phyloP scores from a whole-genome alignment of 2,113 vertebrate genomes.

The Dipodomys stephensi region DNA sequence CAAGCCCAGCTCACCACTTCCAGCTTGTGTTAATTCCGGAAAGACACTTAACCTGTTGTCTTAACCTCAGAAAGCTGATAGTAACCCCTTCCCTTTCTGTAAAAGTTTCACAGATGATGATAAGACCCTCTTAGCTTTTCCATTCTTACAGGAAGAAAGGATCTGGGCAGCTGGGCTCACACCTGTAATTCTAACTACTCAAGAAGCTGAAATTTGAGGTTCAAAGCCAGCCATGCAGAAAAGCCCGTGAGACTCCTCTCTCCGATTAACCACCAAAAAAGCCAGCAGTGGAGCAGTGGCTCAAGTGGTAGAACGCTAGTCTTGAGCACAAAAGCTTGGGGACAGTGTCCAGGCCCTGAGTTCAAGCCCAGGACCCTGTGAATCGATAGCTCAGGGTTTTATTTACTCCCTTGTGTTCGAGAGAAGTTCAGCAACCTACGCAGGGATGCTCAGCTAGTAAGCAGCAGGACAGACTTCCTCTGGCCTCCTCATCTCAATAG shows the following conservation, averaged over 20 bases:
- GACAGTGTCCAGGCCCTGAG: no score
- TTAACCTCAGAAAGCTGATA: not conserved
- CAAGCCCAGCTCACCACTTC: not conserved
- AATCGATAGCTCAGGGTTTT: not conserved
- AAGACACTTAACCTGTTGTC: not conserved
- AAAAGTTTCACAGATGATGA: not conserved
- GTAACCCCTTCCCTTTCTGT: not conserved
- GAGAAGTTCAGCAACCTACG: constrained; percentile 36
- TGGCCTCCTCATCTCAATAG: not conserved
- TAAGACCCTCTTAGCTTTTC: not conserved
- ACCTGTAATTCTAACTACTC: no score
- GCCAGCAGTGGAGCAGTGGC: no score
- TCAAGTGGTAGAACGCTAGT: no score
- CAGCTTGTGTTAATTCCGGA: not conserved
- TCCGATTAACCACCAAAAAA: no score
- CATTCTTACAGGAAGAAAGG: not conserved
- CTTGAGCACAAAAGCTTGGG: no score
- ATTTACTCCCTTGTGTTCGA: not conserved
- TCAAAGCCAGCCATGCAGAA: no score
- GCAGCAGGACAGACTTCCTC: not conserved
- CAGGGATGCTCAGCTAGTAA: not conserved
- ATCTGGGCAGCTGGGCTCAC: no score
- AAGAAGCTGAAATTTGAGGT: no score
- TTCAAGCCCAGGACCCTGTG: not conserved
- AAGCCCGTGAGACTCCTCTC: no score